Evolutionary conservation across 2,888 invertebrate species (phyloP).

Genomic region (Perizoma affinitatum): DNA sequence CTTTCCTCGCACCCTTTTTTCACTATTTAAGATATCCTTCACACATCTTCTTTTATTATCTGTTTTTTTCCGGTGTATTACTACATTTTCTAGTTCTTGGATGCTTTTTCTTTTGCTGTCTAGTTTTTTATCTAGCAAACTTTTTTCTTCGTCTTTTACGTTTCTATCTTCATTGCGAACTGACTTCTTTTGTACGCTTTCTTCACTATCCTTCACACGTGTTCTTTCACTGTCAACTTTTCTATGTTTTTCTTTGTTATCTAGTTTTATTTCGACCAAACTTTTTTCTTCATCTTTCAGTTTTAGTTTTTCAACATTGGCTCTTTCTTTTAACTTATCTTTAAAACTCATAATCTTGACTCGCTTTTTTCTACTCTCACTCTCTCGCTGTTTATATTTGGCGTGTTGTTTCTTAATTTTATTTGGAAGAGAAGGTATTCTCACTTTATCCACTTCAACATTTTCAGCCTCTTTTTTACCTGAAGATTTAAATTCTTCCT

Average conservation of each 20-base stretch:
- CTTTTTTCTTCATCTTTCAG: neutral
- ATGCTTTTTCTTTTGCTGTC: too few relatives aligned
- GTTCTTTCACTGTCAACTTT: too few relatives aligned
- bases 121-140: too few relatives aligned
- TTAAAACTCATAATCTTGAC: neutral
- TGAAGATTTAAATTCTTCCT: constrained; percentile 5
- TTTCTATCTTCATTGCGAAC: too few relatives aligned
- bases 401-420: neutral
- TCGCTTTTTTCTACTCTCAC: neutral
- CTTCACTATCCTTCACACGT: neutral
- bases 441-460: neutral
- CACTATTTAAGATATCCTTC: too few relatives aligned
- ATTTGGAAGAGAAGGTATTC: neutral
- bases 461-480: neutral
- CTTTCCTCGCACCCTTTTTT: too few relatives aligned
- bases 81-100: too few relatives aligned
- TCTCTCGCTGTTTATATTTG: neutral
- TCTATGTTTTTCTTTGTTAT: too few relatives aligned
- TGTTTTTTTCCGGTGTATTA: too few relatives aligned
- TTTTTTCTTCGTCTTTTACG: too few relatives aligned
- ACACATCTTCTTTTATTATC: too few relatives aligned
- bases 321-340: neutral
- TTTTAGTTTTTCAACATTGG: neutral
- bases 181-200: too few relatives aligned
- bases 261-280: neutral